Evolutionary conservation across 1,140 invertebrate species (phyloP).

Genomic region (Neodiprion lecontei): DNA sequence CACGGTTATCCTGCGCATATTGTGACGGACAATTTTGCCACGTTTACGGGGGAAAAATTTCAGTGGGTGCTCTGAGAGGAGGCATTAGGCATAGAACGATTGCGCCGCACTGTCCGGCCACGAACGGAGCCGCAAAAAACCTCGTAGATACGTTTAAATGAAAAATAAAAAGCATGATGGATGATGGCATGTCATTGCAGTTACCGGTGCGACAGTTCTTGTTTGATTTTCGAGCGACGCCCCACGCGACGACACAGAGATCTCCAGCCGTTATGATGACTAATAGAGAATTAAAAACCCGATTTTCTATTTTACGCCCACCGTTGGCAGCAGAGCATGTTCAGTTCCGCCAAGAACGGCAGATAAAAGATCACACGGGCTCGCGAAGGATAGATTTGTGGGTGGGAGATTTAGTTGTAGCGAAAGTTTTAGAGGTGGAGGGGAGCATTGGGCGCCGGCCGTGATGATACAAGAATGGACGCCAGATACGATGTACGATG

Average conservation of each 20-base stretch:
- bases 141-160: not conserved
- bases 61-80: too few species aligned
- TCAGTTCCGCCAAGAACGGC: not conserved
- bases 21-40: too few species aligned
- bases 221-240: constrained; percentile 13
- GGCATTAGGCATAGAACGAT: too few species aligned
- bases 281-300: constrained; percentile 20
- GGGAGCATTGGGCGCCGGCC: not conserved
- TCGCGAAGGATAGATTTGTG: not conserved
- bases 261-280: constrained; percentile 23
- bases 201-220: constrained; percentile 8
- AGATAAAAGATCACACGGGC: not conserved
- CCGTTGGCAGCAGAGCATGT: not conserved
- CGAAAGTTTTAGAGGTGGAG: not conserved
- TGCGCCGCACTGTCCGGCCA: too few species aligned
- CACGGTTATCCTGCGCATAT: not conserved
- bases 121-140: not conserved
- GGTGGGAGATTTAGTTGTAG: not conserved
- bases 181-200: not conserved
- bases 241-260: constrained; percentile 18
- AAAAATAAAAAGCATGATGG: not conserved
- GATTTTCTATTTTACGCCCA: constrained; percentile 18
- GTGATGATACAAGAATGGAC: not conserved
- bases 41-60: constrained; percentile 10
- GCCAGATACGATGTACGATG: not conserved